These are phyloP conservation scores for Acestrorhynchus altus DNA, from an alignment of 2,797 vertebrate genomes.

Conservation along the genomic window DNA sequence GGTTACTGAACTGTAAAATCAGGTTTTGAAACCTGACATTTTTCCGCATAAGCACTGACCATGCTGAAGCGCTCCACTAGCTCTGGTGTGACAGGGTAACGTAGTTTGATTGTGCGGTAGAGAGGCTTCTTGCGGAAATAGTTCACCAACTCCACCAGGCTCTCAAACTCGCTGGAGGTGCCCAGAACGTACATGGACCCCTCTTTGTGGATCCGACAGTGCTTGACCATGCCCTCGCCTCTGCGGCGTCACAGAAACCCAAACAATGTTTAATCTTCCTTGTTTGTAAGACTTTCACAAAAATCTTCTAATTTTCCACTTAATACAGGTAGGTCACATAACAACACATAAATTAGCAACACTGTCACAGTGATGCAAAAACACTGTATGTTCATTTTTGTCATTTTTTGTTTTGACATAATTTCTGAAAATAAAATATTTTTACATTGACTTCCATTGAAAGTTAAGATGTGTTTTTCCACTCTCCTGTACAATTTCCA, in stretches of 20 bases:
- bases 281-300: neutral
- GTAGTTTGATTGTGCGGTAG: conserved; percentile 94
- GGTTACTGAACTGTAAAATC: neutral
- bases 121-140: conserved; percentile 92
- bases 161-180: conserved; percentile 93
- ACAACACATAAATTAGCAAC: too few species aligned
- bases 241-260: conserved; percentile 70
- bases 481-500: too few species aligned
- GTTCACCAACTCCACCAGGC: conserved; percentile 91
- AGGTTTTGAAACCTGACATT: conserved; percentile 3
- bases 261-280: neutral
- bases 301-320: neutral
- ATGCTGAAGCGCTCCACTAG: conserved; percentile 88
- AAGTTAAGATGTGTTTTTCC: too few species aligned
- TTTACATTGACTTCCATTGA: too few species aligned
- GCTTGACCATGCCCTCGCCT: conserved; percentile 93
- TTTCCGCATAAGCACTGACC: conserved; percentile 69
- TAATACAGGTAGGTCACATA: too few species aligned
- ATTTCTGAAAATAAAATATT: too few species aligned
- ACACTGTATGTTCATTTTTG: too few species aligned
- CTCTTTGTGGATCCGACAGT: conserved; percentile 92
- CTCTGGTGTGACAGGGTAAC: conserved; percentile 92
- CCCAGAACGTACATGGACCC: conserved; percentile 89
- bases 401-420: too few species aligned
- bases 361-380: too few species aligned